Percentiles rank a stretch among this genome's conserved stretches.
Conservation (phyloP, 2,797 vertebrate genomes). For the Buceros bicornis region DNA sequence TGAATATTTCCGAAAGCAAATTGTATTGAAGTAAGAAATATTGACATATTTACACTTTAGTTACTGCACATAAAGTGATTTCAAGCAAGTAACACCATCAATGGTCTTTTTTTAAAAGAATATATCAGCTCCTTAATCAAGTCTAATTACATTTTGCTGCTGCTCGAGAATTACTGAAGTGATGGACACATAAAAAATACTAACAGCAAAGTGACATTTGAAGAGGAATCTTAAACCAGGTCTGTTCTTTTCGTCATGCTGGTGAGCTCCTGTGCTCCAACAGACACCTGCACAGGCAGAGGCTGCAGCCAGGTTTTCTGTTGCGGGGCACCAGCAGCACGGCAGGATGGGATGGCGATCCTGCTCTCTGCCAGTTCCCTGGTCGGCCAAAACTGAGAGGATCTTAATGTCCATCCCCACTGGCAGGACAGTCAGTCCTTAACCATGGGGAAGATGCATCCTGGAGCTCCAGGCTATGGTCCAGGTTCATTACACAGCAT, state of each 20-base stretch:
- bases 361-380: not conserved
- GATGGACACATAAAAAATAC: not conserved
- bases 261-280: not conserved
- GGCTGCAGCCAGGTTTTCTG: not conserved
- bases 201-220: not conserved
- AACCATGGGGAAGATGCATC: not conserved
- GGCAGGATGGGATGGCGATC: rapidly evolving
- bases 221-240: not conserved
- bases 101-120: not conserved
- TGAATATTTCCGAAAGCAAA: not conserved
- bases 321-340: not conserved
- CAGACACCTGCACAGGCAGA: rapidly evolving
- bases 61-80: not conserved
- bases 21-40: not conserved
- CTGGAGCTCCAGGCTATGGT: not conserved
- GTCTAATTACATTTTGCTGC: not conserved
- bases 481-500: too few relatives aligned
- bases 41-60: not conserved
- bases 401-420: not conserved
- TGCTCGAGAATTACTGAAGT: not conserved
- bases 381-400: not conserved
- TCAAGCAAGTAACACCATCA: not conserved
- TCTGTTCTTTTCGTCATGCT: rapidly evolving
- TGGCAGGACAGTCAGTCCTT: not conserved
- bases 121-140: not conserved